Percentiles rank a stretch among this genome's conserved stretches.
Conservation (phyloP, 2,113 vertebrate species). For the Phalacrocorax aristotelis region DNA sequence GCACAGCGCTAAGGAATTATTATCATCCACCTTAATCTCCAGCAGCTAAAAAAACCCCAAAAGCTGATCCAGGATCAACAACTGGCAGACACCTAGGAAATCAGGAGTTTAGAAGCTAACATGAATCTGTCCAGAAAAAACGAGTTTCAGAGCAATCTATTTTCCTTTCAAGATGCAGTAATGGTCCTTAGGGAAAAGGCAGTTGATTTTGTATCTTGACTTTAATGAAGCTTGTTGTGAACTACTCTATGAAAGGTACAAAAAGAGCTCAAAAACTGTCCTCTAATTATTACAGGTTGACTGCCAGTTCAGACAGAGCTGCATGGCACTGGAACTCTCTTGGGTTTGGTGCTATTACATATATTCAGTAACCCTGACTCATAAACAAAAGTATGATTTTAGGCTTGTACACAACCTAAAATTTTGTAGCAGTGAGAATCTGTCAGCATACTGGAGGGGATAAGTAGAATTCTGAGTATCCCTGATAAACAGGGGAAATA, state of each 20-base stretch:
- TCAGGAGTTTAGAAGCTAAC: neutral
- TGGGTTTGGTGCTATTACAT: neutral
- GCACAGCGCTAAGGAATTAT: neutral
- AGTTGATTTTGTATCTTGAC: neutral
- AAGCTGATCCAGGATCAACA: neutral
- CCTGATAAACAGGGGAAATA: neutral
- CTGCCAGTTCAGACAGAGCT: neutral
- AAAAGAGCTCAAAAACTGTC: neutral
- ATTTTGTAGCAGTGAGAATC: neutral
- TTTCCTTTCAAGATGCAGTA: neutral
- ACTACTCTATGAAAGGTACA: neutral
- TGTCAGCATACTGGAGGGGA: neutral
- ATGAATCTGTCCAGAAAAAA: neutral
- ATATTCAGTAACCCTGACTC: neutral
- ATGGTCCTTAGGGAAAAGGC: neutral
- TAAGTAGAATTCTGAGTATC: neutral
- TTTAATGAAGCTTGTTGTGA: neutral
- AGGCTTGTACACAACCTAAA: neutral
- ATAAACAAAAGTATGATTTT: neutral
- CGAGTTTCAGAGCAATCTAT: neutral
- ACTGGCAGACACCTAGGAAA: neutral
- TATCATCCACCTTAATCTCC: neutral
- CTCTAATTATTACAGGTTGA: neutral
- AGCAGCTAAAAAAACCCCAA: neutral
- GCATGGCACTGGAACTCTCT: neutral